Evolutionary conservation across 2,797 vertebrate species (phyloP).

Genomic region (Xiphophorus birchmanni): DNA sequence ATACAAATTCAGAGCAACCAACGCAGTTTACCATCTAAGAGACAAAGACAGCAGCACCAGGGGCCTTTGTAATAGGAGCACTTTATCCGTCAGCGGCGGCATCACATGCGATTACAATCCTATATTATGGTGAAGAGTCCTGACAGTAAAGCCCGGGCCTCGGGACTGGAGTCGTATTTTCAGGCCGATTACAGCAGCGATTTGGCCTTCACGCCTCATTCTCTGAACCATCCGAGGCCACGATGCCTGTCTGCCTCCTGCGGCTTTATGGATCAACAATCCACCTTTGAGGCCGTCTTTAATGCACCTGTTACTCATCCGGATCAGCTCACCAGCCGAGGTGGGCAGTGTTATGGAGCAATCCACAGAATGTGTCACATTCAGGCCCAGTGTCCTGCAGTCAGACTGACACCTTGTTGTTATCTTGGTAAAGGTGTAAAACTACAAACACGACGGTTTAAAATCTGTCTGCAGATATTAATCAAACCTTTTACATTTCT

Average conservation of each 20-base stretch:
- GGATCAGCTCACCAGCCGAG: not conserved
- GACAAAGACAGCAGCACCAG: conserved; percentile 20
- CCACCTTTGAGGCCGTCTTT: not conserved
- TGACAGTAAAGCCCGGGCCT: conserved; percentile 23
- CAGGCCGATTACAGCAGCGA: conserved; percentile 18
- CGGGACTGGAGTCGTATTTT: conserved; percentile 28
- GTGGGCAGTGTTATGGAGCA: not conserved
- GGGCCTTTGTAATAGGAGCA: conserved; percentile 4
- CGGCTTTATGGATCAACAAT: conserved; percentile 6
- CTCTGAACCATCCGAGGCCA: conserved; percentile 8
- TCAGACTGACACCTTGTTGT: not conserved
- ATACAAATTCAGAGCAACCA: not conserved
- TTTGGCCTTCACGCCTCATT: conserved; percentile 29
- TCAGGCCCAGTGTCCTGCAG: not conserved
- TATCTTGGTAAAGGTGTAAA: not conserved
- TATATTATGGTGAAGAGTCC: conserved; percentile 6
- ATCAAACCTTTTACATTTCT: too few species aligned
- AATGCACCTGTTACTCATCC: conserved; percentile 22
- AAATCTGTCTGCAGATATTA: not conserved
- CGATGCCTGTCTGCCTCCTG: conserved; percentile 6
- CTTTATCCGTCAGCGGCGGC: conserved; percentile 27
- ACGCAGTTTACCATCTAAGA: conserved; percentile 14
- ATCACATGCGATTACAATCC: conserved; percentile 28
- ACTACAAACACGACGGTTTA: not conserved
- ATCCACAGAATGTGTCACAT: not conserved